Evolutionary conservation across 2,797 vertebrate species (phyloP), one percentile per base, ranked within the genome.

Genomic region (Glyptemys insculpta): DNA sequence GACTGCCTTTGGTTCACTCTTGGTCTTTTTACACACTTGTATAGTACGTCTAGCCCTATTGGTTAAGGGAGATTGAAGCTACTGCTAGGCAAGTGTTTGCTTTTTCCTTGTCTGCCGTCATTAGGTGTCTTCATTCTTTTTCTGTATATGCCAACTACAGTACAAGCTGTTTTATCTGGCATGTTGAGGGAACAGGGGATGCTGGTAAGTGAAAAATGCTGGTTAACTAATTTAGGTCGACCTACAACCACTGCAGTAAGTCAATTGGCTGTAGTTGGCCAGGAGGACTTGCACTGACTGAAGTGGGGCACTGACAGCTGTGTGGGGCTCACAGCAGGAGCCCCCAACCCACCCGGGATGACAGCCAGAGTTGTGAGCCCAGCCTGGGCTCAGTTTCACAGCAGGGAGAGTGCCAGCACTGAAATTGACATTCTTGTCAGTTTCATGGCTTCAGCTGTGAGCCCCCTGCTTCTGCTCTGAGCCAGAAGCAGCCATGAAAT

Each of bases 101-200:
- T n/a, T 27, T 23, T 29, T 59, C 79, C 8, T 19, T 34, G 1
- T 0, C 18, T 5, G 0, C 5, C 0, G 29, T 0, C 56, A 5
- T 41, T 25, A 59, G 44, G 0, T 37, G 5, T 57, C 5, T 82
- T 8, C 15, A 50, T 53, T 21, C 10, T 49, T 29, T 82, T 34
- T 49, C 16, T 85, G 0, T 87, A 53, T 78, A 18, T 4, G 1
- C 12, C 5, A 86, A 88, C 11, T 86, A 57, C 62, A 18, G 4
- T 68, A 54, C 8, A 54, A 54, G 9, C 34, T 83, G 8, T 49
- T 95, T 90, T 52, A 62, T 54, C 54, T 4, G 21, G 23, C 54
- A 54, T 54, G 54, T 54, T 54, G 54, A 9, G 23, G 23, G 21
- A 54, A 25, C 9, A 9, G 54, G 8, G 21, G 54, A 9, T 54